Conservation (phyloP, 92 coral and sea anemone genomes). For the Muricea muricata region DNA sequence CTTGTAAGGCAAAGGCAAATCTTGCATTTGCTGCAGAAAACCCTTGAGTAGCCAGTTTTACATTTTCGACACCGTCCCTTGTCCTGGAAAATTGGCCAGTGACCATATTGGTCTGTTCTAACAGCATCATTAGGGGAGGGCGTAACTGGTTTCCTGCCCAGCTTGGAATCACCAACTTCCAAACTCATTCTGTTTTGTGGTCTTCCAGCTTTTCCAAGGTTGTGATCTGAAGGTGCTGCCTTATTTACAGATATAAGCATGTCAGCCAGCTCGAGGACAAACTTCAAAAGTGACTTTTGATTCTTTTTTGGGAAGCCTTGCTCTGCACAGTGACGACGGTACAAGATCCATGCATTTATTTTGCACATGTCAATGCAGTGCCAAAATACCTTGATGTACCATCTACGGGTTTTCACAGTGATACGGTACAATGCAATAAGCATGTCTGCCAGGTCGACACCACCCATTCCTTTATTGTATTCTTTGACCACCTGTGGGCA, state of each 20-base stretch:
- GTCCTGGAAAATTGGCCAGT: constrained; percentile 4
- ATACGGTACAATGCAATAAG: constrained; percentile 10
- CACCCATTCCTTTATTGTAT: constrained; percentile 13
- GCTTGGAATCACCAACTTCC: background rate
- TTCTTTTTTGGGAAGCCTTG: background rate
- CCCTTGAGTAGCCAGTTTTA: constrained; percentile 12
- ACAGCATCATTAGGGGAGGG: background rate
- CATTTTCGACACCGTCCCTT: constrained; percentile 17
- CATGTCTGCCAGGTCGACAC: constrained; percentile 14
- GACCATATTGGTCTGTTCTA: constrained; percentile 13
- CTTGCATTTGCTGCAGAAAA: constrained; percentile 18
- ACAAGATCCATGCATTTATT: constrained; percentile 6
- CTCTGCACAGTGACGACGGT: constrained; percentile 4
- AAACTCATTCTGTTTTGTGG: constrained; percentile 3
- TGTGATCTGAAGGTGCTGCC: background rate
- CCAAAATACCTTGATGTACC: constrained; percentile 17
- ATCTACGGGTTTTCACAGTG: constrained; percentile 8
- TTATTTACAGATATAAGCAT: background rate
- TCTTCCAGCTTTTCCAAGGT: constrained; percentile 1
- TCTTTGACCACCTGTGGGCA: constrained; percentile 1
- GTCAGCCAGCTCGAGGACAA: background rate
- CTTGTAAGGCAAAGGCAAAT: constrained; percentile 34
- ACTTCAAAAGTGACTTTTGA: background rate
- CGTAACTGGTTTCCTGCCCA: background rate
- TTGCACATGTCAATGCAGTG: background rate